Evolutionary conservation across 2,797 vertebrate species (phyloP).

Genomic region (Pseudocheirus occidentalis): DNA sequence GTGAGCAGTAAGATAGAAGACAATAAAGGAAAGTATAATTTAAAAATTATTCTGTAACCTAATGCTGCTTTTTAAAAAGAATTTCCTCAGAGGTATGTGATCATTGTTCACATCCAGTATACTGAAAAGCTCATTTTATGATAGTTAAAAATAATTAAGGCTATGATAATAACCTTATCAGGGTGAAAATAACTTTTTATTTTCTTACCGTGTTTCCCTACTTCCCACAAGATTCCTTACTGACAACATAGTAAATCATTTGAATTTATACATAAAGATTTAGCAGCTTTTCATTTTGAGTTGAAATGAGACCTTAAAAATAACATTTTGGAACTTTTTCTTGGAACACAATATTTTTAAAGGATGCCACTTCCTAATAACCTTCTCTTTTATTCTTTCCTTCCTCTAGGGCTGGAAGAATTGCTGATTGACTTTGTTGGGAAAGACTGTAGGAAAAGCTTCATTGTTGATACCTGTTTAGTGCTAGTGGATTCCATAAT

Average conservation of each 20-base stretch:
- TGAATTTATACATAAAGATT: background rate
- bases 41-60: background rate
- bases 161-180: background rate
- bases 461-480: background rate
- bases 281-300: background rate
- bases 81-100: background rate
- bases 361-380: background rate
- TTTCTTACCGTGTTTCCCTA: background rate
- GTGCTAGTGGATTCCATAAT: background rate
- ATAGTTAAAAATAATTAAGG: background rate
- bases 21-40: background rate
- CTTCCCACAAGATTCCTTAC: background rate
- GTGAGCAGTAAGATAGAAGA: background rate
- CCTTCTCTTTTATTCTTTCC: background rate
- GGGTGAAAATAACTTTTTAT: background rate
- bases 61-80: background rate
- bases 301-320: background rate
- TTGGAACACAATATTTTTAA: background rate
- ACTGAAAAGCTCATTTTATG: background rate
- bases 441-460: background rate
- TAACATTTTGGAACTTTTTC: background rate
- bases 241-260: background rate
- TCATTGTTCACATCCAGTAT: background rate
- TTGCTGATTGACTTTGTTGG: background rate
- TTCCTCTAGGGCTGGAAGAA: background rate